Evolutionary conservation across 2,113 vertebrate species (phyloP), one percentile per base, ranked within the genome.

Genomic region (Morone chrysops): DNA sequence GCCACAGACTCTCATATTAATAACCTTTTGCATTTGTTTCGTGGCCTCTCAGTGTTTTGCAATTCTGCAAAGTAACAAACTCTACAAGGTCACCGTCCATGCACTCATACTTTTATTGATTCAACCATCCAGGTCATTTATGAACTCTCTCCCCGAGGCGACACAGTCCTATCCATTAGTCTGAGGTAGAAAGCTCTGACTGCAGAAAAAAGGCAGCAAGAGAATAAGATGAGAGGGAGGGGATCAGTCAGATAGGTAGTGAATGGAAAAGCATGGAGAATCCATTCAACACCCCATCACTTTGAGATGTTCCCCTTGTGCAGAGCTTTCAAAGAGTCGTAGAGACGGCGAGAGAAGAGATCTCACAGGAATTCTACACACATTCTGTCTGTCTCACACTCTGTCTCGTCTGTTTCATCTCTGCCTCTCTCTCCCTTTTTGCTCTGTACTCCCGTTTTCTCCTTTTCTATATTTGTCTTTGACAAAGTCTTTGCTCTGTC

Each of bases 351-450:
- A 62, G 25, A 17, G 70, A 25, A 43, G 43, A 51, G 74, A 63
- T 87, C 81, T 87, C 77, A 70, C 56, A 81, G 82, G 73, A 66
- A 74, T 84, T 69, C 70, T 75, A 47, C 59, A 67, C 54, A 68
- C 40, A 66, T 14, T 76, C 72, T 43, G 18, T 57, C 41, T 47
- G 31, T 69, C 62, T 84, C 63, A 40, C 65, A 57, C 70, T 68
- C 65, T 31, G 47, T 72, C 75, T 82, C 4, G 4, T 38, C 31
- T 6, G 7, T 60, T 79, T 79, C 75, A 66, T 82, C 75, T 65
- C 22, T 40, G 13, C 40, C 16, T 60, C 61, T 9, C 51, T 12
- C 73, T 6, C 66, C 25, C 60, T 38, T 16, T 47, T 59, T 10
- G 57, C 72, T 71, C 59, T 51, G 6, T 22, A 17, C 45, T 54